Evolutionary conservation across 2,888 invertebrate genomes (phyloP).

Genomic region (Pandemis heparana): DNA sequence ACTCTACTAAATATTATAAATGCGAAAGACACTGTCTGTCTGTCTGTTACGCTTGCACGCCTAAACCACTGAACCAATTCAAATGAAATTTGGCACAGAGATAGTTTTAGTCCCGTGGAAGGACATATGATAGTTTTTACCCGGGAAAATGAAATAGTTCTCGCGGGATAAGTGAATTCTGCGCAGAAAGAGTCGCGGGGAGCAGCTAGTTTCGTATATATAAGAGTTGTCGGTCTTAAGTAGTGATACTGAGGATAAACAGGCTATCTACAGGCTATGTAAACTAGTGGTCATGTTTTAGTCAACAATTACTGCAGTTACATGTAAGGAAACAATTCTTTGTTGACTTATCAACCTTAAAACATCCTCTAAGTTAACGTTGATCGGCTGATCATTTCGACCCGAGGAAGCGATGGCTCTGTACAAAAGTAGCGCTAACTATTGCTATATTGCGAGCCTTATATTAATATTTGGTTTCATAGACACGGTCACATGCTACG

Average conservation of each 20-base stretch:
- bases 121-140: too few relatives aligned
- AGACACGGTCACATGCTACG: slow-evolving; percentile 54
- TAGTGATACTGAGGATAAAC: not conserved
- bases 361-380: slow-evolving; percentile 51
- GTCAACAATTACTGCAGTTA: slow-evolving; percentile 37
- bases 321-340: slow-evolving; percentile 48
- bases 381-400: slow-evolving; percentile 1
- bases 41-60: too few relatives aligned
- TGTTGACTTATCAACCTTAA: slow-evolving; percentile 54
- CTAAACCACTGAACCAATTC: too few relatives aligned
- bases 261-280: slow-evolving; percentile 4
- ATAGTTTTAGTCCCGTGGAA: too few relatives aligned
- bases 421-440: slow-evolving; percentile 1
- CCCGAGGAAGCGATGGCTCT: slow-evolving; percentile 16
- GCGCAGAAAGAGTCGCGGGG: too few relatives aligned
- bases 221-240: too few relatives aligned
- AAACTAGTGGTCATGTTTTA: slow-evolving; percentile 23
- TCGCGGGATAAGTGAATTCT: too few relatives aligned
- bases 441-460: not conserved
- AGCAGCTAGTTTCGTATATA: too few relatives aligned
- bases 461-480: slow-evolving; percentile 9
- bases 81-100: too few relatives aligned
- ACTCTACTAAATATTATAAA: too few relatives aligned
- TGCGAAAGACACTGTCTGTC: too few relatives aligned
- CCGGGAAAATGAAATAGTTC: too few relatives aligned